Base-by-base conservation (phyloP, 2,888 invertebrate species). In the Amblyteles armatorius region DNA sequence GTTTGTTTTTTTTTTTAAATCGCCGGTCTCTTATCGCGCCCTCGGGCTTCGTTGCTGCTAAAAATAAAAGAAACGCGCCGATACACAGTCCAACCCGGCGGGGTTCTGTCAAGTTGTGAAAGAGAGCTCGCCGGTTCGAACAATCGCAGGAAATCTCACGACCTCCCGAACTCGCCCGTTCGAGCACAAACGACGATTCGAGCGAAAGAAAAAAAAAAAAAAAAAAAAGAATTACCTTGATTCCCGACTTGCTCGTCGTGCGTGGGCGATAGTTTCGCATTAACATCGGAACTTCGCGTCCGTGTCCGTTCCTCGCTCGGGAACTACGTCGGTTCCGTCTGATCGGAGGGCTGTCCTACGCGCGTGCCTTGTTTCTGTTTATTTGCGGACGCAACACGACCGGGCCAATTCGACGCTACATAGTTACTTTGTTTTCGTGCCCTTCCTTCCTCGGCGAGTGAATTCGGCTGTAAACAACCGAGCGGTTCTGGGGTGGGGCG, bases 81-180 rank as follows among this genome's bases (percentile, higher is more conserved):
- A 63, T 16, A 63, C 33, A 7, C 60, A 33, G 33, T 16, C 3
- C n/a, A 44, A 16, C 13, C 44, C 44, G 29, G 7, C 5, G 60
- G 16, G n/a, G 33, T 19, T 52, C 65, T 67, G 26, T 48, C 44
- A 44, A 67, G 48, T 80, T 78, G 50, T n/a, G 29, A 29, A 71
- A 83, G 76, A 13, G 3, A 50, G 33, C 67, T 29, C 33, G 40
- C 22, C 22, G 16, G 26, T 65, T 78, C 69, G 85, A 89, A 93
- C 92, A 93, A 93, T 93, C 87, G 87, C 90, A 91, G 93, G 92
- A 93, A 93, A 91, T 92, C 91, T 85, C 92, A 91, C 88, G 92
- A 92, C 92, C 91, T 92, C 90, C 91, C 82, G 82, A 86, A 86
- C 83, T n/a, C 57, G 9, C 63, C 57, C 26, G 40, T 40, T 40